Base-by-base conservation (phyloP, 2,113 vertebrate species). In the Bubo scandiacus region DNA sequence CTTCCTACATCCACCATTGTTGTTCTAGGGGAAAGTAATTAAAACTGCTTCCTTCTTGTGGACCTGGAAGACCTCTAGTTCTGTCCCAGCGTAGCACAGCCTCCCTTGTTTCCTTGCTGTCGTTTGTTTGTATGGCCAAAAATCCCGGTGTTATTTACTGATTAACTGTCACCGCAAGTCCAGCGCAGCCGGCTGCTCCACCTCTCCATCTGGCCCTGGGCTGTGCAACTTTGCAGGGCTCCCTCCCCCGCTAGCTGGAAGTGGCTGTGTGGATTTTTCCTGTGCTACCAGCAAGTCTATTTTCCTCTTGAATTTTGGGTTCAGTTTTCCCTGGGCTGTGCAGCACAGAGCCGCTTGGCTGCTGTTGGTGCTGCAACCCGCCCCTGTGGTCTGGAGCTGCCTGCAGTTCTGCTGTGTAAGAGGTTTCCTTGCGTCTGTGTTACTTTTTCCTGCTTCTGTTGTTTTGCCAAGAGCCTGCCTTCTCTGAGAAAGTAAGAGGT, bases 121-220 rank as follows among this genome's bases (percentile, higher is more conserved):
- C 1, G 1, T 25, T 68, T 38, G 18, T 38, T 61, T 61, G 23
- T 34, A 15, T 0, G 0, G 42, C 66, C 32, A 9, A 45, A 85
- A 92, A 6, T 32, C 57, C 15, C 0, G 3, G 20, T 52, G n/a
- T 55, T 75, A 32, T 9, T 87, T 52, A 43, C 61, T 32, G n/a
- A 68, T 65, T 34, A 86, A 26, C 21, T 59, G 74, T 47, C 6
- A 2, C n/a, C 19, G 32, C 26, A 18, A 58, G 40, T 30, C 13
- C 14, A 9, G 62, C 0, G 0, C 51, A 81, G n/a, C 36, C 26
- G 19, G 2, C 11, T 59, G 74, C 38, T 79, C 57, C 71, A 59
- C 58, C 49, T 86, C 49, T 63, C 79, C 78, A 36, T 43, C 80
- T 80, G 86, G 43, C 62, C n/a, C 15, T 80, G 66, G 7, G 43